Conservation (phyloP, 2,113 vertebrate species). For the Hippocampus zosterae region DNA sequence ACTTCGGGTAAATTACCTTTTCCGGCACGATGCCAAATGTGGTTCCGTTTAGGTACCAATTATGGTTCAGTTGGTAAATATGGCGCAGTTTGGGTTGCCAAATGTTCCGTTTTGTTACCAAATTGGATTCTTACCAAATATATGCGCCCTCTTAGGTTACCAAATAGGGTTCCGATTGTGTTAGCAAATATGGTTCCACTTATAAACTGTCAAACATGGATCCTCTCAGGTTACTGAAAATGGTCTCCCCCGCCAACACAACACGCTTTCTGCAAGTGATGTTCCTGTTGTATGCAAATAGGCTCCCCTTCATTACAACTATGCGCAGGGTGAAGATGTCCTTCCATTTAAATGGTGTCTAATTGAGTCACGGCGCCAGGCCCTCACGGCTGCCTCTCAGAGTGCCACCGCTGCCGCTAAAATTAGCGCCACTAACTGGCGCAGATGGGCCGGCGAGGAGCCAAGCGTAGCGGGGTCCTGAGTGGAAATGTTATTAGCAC, state of each 20-base stretch:
- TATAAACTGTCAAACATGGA: background rate
- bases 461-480: constrained; percentile 36
- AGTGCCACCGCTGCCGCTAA: constrained; percentile 46
- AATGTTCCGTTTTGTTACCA: background rate
- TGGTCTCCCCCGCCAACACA: background rate
- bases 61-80: no score
- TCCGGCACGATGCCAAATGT: no score
- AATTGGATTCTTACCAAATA: background rate
- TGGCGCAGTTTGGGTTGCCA: no score
- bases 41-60: no score
- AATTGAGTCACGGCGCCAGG: constrained; percentile 62
- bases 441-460: constrained; percentile 41
- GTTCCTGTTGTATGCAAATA: background rate
- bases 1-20: no score
- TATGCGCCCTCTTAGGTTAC: no score
- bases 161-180: no score
- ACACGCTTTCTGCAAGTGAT: background rate
- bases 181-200: background rate
- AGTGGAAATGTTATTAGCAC: constrained; percentile 61
- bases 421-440: constrained; percentile 70
- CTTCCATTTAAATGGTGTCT: constrained; percentile 64
- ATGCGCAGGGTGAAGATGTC: constrained; percentile 58
- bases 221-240: background rate
- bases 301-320: background rate
- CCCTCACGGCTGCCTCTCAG: constrained; percentile 41